Evolutionary conservation across 1,140 invertebrate species (phyloP).

Genomic region (Temnothorax longispinosus): DNA sequence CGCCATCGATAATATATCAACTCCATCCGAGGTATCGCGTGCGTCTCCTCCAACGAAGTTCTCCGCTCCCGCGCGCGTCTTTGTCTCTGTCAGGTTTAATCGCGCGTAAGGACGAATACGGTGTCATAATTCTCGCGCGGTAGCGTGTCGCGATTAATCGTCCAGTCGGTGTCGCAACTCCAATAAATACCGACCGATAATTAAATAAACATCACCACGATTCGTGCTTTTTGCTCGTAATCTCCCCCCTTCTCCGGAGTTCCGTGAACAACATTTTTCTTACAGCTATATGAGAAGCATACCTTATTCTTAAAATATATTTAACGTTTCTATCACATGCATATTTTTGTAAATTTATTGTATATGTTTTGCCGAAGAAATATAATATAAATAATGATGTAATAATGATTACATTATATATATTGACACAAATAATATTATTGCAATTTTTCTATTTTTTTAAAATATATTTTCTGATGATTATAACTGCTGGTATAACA

Average conservation of each 20-base stretch:
- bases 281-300: not conserved
- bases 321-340: not conserved
- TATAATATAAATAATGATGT: not conserved
- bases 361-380: not conserved
- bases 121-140: conserved; percentile 50
- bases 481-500: not conserved
- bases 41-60: conserved; percentile 19
- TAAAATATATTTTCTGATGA: not conserved
- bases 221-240: not conserved
- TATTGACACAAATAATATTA: too few species aligned
- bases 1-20: conserved; percentile 75
- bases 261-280: not conserved
- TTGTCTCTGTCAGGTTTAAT: conserved; percentile 59
- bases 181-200: conserved; percentile 34
- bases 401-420: too few species aligned
- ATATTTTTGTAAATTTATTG: not conserved
- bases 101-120: conserved; percentile 53
- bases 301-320: not conserved
- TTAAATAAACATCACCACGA: conserved; percentile 21
- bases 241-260: not conserved
- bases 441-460: not conserved
- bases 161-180: conserved; percentile 24
- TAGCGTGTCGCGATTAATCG: conserved; percentile 54
- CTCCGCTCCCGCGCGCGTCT: conserved; percentile 4
- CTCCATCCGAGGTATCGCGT: conserved; percentile 58